Conservation (phyloP, 2,797 vertebrate species). For the Sciurus vulgaris region DNA sequence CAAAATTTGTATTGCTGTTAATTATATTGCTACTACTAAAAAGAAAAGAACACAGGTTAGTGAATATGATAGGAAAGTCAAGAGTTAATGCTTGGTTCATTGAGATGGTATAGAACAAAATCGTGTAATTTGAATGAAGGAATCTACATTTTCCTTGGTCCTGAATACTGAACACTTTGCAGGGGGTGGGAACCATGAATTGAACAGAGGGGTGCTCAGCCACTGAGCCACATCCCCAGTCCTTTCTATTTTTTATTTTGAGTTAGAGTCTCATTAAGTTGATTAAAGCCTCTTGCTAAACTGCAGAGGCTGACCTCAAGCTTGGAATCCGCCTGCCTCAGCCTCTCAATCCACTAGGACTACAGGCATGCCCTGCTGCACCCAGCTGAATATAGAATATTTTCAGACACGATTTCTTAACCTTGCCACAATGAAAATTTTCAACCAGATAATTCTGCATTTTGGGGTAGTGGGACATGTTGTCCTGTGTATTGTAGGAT, state of each 20-base stretch:
- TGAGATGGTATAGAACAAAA: neutral
- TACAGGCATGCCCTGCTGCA: too few species aligned
- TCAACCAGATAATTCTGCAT: neutral
- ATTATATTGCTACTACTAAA: neutral
- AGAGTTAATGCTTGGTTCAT: neutral
- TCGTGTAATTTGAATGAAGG: neutral
- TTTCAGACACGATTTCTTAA: neutral
- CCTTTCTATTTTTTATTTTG: too few species aligned
- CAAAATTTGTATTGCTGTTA: slow-evolving; percentile 33
- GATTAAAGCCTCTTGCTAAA: too few species aligned
- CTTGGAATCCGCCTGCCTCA: too few species aligned
- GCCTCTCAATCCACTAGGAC: too few species aligned
- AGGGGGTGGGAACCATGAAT: too few species aligned
- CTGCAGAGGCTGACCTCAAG: too few species aligned
- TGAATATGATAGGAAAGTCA: neutral
- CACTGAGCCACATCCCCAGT: too few species aligned
- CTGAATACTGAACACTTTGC: neutral
- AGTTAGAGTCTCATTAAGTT: too few species aligned
- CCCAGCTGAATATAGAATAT: too few species aligned
- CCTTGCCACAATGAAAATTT: neutral
- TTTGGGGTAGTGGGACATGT: too few species aligned
- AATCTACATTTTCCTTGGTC: neutral
- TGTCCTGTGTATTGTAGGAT: neutral
- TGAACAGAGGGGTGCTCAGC: too few species aligned
- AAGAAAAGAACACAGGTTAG: neutral